phyloP scores from a whole-genome alignment of 1,140 invertebrate genomes.

The Papilio aristodemus region DNA sequence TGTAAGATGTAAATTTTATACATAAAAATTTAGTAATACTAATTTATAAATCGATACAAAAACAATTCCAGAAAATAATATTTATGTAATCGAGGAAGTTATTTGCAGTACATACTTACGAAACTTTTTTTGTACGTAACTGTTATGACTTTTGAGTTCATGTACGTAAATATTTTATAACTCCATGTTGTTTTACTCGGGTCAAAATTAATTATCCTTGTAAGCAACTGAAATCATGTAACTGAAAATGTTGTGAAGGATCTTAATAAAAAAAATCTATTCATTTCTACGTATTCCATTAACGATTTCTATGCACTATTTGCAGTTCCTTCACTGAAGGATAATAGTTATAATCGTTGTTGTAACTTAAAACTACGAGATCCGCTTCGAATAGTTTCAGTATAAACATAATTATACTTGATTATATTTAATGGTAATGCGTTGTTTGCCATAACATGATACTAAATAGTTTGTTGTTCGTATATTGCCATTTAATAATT shows the following conservation, averaged over 20 bases:
- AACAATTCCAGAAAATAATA: background rate
- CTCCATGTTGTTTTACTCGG: background rate
- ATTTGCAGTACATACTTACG: slow-evolving; percentile 5
- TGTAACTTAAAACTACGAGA: slow-evolving; percentile 24
- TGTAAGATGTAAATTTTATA: background rate
- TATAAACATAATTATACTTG: slow-evolving; percentile 19
- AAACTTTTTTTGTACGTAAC: slow-evolving; percentile 18
- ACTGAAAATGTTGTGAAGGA: slow-evolving; percentile 25
- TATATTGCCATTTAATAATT: too few species aligned
- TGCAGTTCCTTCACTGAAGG: slow-evolving; percentile 50
- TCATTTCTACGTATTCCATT: slow-evolving; percentile 30
- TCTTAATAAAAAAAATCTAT: slow-evolving; percentile 29
- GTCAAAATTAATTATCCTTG: background rate
- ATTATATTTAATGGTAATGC: background rate
- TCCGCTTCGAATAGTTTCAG: slow-evolving; percentile 11
- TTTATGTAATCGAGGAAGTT: background rate
- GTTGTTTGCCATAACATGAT: background rate
- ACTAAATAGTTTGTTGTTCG: background rate
- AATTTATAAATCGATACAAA: too few species aligned
- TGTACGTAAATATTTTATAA: background rate
- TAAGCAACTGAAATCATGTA: too few species aligned
- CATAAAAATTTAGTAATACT: background rate
- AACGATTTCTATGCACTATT: slow-evolving; percentile 42
- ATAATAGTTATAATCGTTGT: slow-evolving; percentile 35
- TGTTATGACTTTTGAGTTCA: background rate